Base-by-base conservation (phyloP, 2,113 vertebrate species). In the Probosciger aterrimus region DNA sequence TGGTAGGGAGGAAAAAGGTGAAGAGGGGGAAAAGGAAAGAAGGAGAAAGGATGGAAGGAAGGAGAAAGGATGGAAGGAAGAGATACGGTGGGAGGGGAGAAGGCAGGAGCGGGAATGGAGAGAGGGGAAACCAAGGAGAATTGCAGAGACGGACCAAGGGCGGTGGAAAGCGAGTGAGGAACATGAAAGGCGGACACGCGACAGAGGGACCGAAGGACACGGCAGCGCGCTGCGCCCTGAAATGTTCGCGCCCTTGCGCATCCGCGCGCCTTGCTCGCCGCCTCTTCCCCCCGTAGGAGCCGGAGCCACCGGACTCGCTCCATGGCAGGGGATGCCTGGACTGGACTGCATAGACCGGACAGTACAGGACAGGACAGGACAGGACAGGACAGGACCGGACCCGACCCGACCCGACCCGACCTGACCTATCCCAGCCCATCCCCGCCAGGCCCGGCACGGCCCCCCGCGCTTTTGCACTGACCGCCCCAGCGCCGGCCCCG, bases 171-270 rank as follows among this genome's bases (percentile, higher is more conserved):
- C 24, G 31, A 75, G 47, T 3, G 70, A 52, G 37, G 22, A 30
- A 33, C 44, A 14, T 11, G 70, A 37, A 35, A 20, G 14, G 11
- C 8, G n/a, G 20, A 15, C 31, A 24, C 28, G 55, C 28, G 33
- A 53, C 53, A 41, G 44, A 25, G 33, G 22, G 23, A 30, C 5
- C 10, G 35, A 22, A 55, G 70, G 50, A 55, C 28, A 12, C 28
- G 19, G 44, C 11, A 11, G 18, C n/a, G 52, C 63, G 84, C 89
- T 57, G 97, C 77, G 73, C 95, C 97, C 97, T 95, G 97, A 96
- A 97, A 92, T 83, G 59, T 39, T 30, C 6, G 60, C 47, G 69
- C 23, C n/a, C 70, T 30, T 11, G 41, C 16, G 62, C 44, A 24
- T 11, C 64, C 24, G 43, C 5, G 24, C 57, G 15, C 35, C 24